These are phyloP conservation scores for Tetramorium alpestre DNA, from an alignment of 1,140 invertebrate species.

Conservation along the genomic window DNA sequence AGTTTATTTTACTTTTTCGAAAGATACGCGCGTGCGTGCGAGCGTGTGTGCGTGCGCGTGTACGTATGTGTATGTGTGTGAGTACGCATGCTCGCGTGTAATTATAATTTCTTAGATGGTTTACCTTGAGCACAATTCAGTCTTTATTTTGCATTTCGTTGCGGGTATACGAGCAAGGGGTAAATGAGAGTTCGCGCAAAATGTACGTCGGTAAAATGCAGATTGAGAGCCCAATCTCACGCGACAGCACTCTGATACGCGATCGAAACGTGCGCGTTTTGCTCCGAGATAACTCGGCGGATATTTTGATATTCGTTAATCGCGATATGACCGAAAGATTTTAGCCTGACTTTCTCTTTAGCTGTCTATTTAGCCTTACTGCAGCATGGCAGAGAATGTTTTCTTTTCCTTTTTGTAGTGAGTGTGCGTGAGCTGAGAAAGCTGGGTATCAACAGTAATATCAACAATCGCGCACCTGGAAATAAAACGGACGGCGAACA, in stretches of 20 bases:
- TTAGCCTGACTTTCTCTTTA: constrained; percentile 59
- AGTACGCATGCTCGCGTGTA: constrained; percentile 61
- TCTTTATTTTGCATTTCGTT: constrained; percentile 32
- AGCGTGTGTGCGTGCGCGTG: not conserved
- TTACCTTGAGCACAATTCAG: constrained; percentile 66
- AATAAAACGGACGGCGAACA: constrained; percentile 77
- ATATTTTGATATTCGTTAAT: not conserved
- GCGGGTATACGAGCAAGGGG: not conserved
- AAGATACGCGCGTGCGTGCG: constrained; percentile 35
- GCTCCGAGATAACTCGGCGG: not conserved
- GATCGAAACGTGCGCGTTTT: constrained; percentile 22
- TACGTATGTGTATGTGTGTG: not conserved
- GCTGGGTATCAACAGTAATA: constrained; percentile 79
- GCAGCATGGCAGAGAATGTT: constrained; percentile 85
- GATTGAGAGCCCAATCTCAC: constrained; percentile 51
- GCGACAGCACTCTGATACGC: constrained; percentile 45
- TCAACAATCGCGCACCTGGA: constrained; percentile 73
- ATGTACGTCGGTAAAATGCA: constrained; percentile 28
- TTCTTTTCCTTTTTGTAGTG: constrained; percentile 84
- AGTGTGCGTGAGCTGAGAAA: constrained; percentile 85
- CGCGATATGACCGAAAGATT: not conserved
- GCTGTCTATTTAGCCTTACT: constrained; percentile 73
- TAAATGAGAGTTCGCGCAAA: constrained; percentile 31
- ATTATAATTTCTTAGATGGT: constrained; percentile 57
- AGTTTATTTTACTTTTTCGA: constrained; percentile 64